A percentile compares a stretch with the other conserved stretches of the same genome.
Evolutionary conservation across 2,888 invertebrate species (phyloP).

Genomic region (Myopa tessellatipennis): DNA sequence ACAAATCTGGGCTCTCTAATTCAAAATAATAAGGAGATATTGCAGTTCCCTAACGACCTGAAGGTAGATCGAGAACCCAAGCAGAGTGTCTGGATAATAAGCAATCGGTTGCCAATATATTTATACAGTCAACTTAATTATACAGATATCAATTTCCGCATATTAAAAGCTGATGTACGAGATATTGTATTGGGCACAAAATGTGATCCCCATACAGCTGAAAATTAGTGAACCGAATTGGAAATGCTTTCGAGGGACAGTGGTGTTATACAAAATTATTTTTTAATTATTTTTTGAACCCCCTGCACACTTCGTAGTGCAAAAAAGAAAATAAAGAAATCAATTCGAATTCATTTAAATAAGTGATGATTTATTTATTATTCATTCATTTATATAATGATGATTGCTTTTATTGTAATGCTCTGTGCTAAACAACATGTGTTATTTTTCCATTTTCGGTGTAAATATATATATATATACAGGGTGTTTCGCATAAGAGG

Average conservation of each 20-base stretch:
- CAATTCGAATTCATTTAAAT: too few species aligned
- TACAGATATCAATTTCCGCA: conserved; percentile 78
- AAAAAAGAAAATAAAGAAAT: too few species aligned
- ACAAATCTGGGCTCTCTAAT: conserved; percentile 70
- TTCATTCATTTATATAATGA: too few species aligned
- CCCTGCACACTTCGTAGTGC: too few species aligned
- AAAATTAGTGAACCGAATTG: conserved; percentile 37
- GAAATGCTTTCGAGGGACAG: conserved; percentile 52
- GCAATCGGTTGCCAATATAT: conserved; percentile 80
- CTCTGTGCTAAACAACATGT: too few species aligned
- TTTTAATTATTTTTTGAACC: too few species aligned
- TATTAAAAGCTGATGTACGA: conserved; percentile 75
- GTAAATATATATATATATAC: too few species aligned
- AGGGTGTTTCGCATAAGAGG: too few species aligned
- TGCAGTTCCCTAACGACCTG: conserved; percentile 85
- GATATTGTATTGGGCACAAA: conserved; percentile 76
- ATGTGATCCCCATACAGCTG: conserved; percentile 73
- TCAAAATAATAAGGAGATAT: conserved; percentile 60
- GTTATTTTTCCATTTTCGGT: too few species aligned
- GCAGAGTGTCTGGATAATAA: conserved; percentile 81
- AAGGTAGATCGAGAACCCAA: conserved; percentile 76
- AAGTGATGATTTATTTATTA: too few species aligned
- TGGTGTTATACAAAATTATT: conserved; percentile 47
- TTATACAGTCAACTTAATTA: conserved; percentile 75
- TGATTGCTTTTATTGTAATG: too few species aligned